These are phyloP conservation scores for Caenorhabditis doughertyi DNA, from an alignment of 2,888 invertebrate species.

Conservation along the genomic window DNA sequence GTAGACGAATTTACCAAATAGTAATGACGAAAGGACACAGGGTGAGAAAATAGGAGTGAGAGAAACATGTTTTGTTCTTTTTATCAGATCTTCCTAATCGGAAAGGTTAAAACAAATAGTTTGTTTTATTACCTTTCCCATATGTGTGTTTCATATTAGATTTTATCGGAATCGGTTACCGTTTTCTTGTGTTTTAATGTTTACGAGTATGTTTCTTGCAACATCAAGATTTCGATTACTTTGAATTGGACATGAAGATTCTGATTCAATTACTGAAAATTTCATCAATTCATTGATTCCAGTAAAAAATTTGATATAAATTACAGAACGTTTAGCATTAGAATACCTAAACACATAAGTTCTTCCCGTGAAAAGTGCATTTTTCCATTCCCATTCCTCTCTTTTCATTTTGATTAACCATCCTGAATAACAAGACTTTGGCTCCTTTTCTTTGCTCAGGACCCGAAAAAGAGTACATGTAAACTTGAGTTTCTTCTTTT, in stretches of 20 bases:
- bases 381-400: slow-evolving; percentile 1
- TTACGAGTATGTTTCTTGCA: neutral
- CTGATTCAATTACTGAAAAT: neutral
- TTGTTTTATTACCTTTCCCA: slow-evolving; percentile 41
- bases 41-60: slow-evolving; percentile 40
- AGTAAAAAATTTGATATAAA: too few species aligned
- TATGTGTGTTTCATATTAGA: slow-evolving; percentile 40
- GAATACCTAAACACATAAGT: neutral
- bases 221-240: too few species aligned
- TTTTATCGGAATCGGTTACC: slow-evolving; percentile 11
- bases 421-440: slow-evolving; percentile 27
- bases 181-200: neutral
- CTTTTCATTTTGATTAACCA: slow-evolving; percentile 41
- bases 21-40: slow-evolving; percentile 34
- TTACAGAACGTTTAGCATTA: neutral
- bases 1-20: slow-evolving; percentile 35
- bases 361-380: slow-evolving; percentile 1
- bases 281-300: too few species aligned
- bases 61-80: slow-evolving; percentile 53
- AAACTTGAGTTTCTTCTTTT: slow-evolving; percentile 30
- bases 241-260: too few species aligned
- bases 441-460: slow-evolving; percentile 8
- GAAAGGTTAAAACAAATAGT: slow-evolving; percentile 59
- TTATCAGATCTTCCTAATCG: slow-evolving; percentile 52
- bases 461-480: slow-evolving; percentile 37